Conservation (phyloP, 2,797 vertebrate species). For the Mus spretus region DNA sequence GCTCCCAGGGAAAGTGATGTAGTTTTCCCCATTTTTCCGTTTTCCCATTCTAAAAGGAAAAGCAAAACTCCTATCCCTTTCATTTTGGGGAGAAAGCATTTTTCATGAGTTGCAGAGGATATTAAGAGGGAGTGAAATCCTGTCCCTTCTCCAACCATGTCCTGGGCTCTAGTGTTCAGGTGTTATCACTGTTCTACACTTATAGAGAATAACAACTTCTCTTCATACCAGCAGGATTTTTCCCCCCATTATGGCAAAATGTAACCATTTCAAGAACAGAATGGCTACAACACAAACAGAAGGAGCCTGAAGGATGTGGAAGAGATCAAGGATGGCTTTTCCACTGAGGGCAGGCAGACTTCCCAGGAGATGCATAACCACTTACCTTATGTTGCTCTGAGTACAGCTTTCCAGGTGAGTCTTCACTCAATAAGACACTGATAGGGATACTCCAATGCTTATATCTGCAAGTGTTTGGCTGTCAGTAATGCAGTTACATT, state of each 20-base stretch:
- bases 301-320: slow-evolving; percentile 58
- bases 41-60: slow-evolving; percentile 51
- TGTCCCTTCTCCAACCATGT: background rate
- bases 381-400: slow-evolving; percentile 84
- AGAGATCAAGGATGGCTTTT: slow-evolving; percentile 81
- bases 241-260: slow-evolving; percentile 51
- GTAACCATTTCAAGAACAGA: slow-evolving; percentile 60
- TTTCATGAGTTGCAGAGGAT: slow-evolving; percentile 64
- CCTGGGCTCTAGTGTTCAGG: background rate
- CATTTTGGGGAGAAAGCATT: slow-evolving; percentile 68
- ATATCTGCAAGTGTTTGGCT: slow-evolving; percentile 80
- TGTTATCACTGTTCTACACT: background rate
- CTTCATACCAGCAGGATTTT: slow-evolving; percentile 67
- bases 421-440: slow-evolving; percentile 77
- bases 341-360: slow-evolving; percentile 86
- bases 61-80: slow-evolving; percentile 65
- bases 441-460: slow-evolving; percentile 81
- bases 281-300: slow-evolving; percentile 67
- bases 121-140: slow-evolving; percentile 36
- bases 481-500: slow-evolving; percentile 76
- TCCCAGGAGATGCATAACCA: slow-evolving; percentile 87
- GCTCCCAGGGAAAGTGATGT: slow-evolving; percentile 14
- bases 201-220: slow-evolving; percentile 66
- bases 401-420: slow-evolving; percentile 84
- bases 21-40: background rate